A percentile compares a stretch with the other conserved stretches of the same genome.
These are phyloP conservation scores for Herminia tarsipennalis DNA, from an alignment of 2,888 invertebrate genomes.

Conservation along the genomic window DNA sequence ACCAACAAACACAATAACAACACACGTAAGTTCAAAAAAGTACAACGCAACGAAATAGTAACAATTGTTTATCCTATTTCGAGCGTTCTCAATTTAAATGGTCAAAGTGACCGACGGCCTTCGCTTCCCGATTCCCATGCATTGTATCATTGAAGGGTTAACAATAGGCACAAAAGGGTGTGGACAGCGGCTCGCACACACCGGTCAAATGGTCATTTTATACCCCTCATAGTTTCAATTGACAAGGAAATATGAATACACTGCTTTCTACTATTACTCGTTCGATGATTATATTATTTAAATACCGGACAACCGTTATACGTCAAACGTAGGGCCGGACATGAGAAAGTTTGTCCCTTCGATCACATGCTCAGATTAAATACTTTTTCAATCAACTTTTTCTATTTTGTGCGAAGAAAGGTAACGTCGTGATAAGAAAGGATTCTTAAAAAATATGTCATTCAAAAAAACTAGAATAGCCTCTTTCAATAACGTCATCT, in stretches of 20 bases:
- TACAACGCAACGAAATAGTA: conserved; percentile 20
- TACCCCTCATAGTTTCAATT: conserved; percentile 74
- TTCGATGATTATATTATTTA: conserved; percentile 80
- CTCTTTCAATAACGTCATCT: conserved; percentile 9
- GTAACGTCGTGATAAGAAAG: conserved; percentile 18
- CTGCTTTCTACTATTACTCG: conserved; percentile 69
- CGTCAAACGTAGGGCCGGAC: conserved; percentile 73
- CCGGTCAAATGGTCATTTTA: conserved; percentile 83
- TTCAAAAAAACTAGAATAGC: conserved; percentile 14
- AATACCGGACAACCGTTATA: conserved; percentile 77
- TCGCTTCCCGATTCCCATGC: conserved; percentile 82
- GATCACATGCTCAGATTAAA: conserved; percentile 30
- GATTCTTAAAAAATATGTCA: conserved; percentile 21
- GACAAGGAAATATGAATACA: conserved; percentile 81
- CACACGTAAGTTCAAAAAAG: conserved; percentile 3
- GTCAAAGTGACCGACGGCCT: conserved; percentile 56
- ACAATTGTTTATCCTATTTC: conserved; percentile 31
- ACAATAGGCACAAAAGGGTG: conserved; percentile 81
- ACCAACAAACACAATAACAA: neutral
- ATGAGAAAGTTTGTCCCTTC: conserved; percentile 72
- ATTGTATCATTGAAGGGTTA: conserved; percentile 75
- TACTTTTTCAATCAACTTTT: conserved; percentile 29
- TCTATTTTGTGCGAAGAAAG: conserved; percentile 26
- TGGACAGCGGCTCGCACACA: conserved; percentile 74
- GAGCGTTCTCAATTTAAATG: conserved; percentile 67